These are phyloP conservation scores for Nothoprocta perdicaria DNA, from an alignment of 2,113 vertebrate genomes.

Conservation along the genomic window DNA sequence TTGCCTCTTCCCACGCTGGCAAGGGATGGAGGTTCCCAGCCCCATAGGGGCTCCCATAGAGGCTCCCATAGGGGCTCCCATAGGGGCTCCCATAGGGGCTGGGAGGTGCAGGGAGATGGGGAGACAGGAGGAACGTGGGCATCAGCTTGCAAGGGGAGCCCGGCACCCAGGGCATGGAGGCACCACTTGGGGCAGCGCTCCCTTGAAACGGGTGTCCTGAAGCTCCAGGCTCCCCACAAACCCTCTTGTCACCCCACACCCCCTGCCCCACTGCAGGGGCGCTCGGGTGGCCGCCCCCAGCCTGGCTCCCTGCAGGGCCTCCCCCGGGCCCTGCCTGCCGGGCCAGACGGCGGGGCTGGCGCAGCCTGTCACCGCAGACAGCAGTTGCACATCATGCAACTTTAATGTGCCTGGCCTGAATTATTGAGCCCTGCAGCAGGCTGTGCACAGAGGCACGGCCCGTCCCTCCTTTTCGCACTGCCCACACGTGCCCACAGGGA, in stretches of 20 bases:
- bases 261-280: background rate
- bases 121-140: background rate
- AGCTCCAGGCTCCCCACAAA: background rate
- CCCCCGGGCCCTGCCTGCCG: fast-evolving
- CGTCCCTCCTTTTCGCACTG: background rate
- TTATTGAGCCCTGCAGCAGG: slow-evolving; percentile 28
- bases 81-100: too few relatives aligned
- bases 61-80: too few relatives aligned
- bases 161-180: too few relatives aligned
- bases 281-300: background rate
- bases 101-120: background rate
- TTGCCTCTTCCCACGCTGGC: background rate
- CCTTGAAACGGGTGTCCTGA: background rate
- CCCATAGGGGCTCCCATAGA: background rate
- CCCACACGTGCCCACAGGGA: fast-evolving
- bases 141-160: background rate
- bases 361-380: background rate
- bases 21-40: background rate
- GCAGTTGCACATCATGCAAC: background rate
- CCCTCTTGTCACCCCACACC: background rate
- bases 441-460: background rate
- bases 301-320: background rate
- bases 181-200: background rate
- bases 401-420: slow-evolving; percentile 60
- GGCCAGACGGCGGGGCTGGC: background rate